phyloP scores from a whole-genome alignment of 2,888 invertebrate species.

The Tinea trinotella region DNA sequence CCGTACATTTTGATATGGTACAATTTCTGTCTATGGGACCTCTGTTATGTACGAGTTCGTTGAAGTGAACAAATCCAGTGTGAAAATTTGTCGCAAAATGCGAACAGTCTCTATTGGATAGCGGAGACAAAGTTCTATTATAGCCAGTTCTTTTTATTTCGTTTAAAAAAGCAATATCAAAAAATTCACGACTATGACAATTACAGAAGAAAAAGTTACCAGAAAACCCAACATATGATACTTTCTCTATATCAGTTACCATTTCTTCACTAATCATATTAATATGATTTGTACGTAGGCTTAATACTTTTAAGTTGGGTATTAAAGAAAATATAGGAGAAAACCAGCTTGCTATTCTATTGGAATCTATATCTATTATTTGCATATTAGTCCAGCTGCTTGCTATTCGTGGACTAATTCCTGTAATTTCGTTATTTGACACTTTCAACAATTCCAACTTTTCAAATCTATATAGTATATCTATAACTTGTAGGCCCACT shows the following conservation, averaged over 20 bases:
- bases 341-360: conserved; percentile 73
- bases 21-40: conserved; percentile 24
- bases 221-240: conserved; percentile 63
- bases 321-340: conserved; percentile 44
- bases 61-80: conserved; percentile 35
- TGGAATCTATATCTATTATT: conserved; percentile 64
- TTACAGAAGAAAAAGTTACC: conserved; percentile 75
- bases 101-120: background rate
- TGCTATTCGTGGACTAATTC: conserved; percentile 37
- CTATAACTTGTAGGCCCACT: conserved; percentile 44
- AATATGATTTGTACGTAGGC: conserved; percentile 67
- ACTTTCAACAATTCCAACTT: conserved; percentile 62
- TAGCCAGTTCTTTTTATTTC: conserved; percentile 11
- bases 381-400: conserved; percentile 45
- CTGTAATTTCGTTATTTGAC: conserved; percentile 60
- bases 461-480: conserved; percentile 42
- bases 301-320: conserved; percentile 48
- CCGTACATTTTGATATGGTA: conserved; percentile 22
- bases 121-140: background rate
- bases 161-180: conserved; percentile 42
- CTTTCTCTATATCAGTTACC: conserved; percentile 61
- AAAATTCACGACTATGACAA: conserved; percentile 66
- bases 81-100: conserved; percentile 27
- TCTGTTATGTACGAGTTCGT: conserved; percentile 30
- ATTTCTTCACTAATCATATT: conserved; percentile 70